Evolutionary conservation across 2,797 vertebrate genomes (phyloP), one percentile per base, ranked within the genome.

Genomic region (Oophaga sylvatica): DNA sequence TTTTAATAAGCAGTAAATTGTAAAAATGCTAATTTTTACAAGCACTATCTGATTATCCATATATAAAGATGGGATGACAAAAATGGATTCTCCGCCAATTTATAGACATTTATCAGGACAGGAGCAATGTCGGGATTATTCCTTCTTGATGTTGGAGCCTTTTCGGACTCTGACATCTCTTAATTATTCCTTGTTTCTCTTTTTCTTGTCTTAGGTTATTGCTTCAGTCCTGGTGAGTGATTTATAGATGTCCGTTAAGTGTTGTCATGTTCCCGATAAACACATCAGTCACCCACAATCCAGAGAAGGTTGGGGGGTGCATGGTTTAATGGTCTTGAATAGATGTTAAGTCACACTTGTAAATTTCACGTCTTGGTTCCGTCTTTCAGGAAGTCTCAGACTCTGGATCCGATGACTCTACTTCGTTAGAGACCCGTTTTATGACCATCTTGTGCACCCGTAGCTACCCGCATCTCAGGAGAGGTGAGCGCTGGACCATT

Each of bases 401-500:
- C 0, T 96, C 96, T 0, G 95, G 96, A 89, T 96, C 97, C 6
- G 96, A 95, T 0, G 97, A 99, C 10, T 96, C 96, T 0, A 95
- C 95, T 19, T 98, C 98, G 80, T 94, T 97, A 94, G 96, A 97
- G 91, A 97, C 97, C 0, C 97, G 96, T 62, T 99, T 99, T 92
- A 96, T 98, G 97, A 98, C 94, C 71, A 94, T 99, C 90, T 94
- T 99, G 91, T 99, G 98, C 89, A 98, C 97, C 3, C 96, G 97
- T 87, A 99, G 98, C 93, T 98, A 97, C 90, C 94, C 96, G 0
- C 98, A 99, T 91, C 97, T 99, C 19, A 94, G 96, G 90, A 97
- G 92, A 97, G 97, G 98, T 99, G 92, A 93, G 91, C 8, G 20
- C 7, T 45, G 71, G 19, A 48, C 20, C 19, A 5, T 75, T 56